Base-by-base conservation (phyloP, 2,888 invertebrate genomes). In the Trachelus troglodyta region DNA sequence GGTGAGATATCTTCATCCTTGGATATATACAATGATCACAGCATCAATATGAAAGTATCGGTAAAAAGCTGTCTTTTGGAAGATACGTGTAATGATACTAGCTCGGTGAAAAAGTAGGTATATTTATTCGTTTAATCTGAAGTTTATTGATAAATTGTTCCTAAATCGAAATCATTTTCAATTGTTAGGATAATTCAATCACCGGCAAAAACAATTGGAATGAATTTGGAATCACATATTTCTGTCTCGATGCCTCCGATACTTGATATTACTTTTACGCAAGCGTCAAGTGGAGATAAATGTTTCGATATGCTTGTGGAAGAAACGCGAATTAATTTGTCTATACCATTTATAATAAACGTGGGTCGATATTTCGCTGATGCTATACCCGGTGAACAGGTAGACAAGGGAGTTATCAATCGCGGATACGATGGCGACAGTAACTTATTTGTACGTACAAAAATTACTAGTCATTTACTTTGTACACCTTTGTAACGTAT, bases 291-390 rank as follows among this genome's bases (percentile, higher is more conserved):
- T 68, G 93, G 94, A 69, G 95, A 94, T 89, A 94, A 92, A 84
- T 93, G 92, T 89, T 94, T 94, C 81, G 96, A 97, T 89, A 93
- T 96, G 31, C 93, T 96, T 33, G 93, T 97, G 9, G 96, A 97
- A 88, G 93, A 95, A 82, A 94, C 96, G 3, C 92, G 96, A 68
- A 88, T 96, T 77, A 96, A 96, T 89, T 92, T 97, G 0, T 95
- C 96, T 0, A 93, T 96, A 80, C 95, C 96, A 0, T 96, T 96
- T 92, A 91, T 96, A 74, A 88, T 93, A 86, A 93, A 93, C 35
- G 90, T 96, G 77, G 93, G 93, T 0, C 92, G 94, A 78, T 95
- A 95, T 82, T 91, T 96, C 82, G 91, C 94, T 71, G 94, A 94
- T 77, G 94, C 95, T 4, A 91, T 95, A 87, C 95, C 94, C 1